Evolutionary conservation across 2,113 vertebrate species (phyloP).

Genomic region (Leucoraja erinaceus): DNA sequence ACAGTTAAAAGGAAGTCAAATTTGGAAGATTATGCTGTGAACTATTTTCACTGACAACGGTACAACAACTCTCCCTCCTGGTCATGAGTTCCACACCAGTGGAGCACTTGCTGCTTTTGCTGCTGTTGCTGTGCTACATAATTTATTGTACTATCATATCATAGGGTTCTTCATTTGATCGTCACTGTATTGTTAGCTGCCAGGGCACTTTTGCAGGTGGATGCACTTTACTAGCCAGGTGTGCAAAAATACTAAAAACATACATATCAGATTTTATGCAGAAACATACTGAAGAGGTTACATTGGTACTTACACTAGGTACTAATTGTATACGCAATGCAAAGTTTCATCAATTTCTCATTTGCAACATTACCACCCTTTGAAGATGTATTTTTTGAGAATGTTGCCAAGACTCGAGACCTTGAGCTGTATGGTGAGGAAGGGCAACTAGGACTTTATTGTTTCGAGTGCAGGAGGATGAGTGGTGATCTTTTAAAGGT

Average conservation of each 20-base stretch:
- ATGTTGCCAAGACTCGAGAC: too few species aligned
- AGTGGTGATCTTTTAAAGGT: too few species aligned
- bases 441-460: too few species aligned
- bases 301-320: background rate
- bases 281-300: background rate
- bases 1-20: constrained; percentile 8
- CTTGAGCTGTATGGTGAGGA: too few species aligned
- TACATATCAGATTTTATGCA: background rate
- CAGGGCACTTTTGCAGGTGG: background rate
- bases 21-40: background rate
- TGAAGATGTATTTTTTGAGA: too few species aligned
- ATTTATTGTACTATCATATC: background rate
- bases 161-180: background rate
- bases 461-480: too few species aligned
- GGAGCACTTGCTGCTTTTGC: background rate
- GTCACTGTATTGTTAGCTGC: background rate
- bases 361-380: background rate
- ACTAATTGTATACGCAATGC: too few species aligned
- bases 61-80: constrained; percentile 25
- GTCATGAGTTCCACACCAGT: background rate
- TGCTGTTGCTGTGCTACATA: background rate
- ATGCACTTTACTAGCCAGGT: background rate
- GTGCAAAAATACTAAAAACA: background rate
- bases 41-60: background rate
- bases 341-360: background rate